A percentile compares a stretch with the other conserved stretches of the same genome.
Evolutionary conservation across 2,113 vertebrate genomes (phyloP).

Genomic region (Cyprinodon variegatus): DNA sequence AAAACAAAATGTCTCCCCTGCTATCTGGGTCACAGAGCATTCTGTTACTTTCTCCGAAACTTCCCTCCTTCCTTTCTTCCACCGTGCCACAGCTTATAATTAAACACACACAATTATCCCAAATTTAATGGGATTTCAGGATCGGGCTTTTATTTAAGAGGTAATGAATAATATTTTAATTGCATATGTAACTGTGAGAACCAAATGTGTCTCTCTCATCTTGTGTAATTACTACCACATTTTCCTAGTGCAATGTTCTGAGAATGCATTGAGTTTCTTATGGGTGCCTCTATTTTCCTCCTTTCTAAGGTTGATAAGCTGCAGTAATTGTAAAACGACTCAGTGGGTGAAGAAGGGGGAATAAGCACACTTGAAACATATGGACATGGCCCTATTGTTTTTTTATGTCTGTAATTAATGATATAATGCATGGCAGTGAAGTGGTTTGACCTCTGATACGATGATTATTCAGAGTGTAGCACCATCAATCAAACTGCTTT

Average conservation of each 20-base stretch:
- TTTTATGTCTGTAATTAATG: conserved; percentile 98
- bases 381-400: conserved; percentile 89
- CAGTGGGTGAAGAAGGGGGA: conserved; percentile 72
- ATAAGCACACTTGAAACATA: conserved; percentile 85
- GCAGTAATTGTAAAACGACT: conserved; percentile 64
- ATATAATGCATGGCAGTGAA: conserved; percentile 91
- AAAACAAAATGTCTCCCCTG: conserved; percentile 82
- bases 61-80: conserved; percentile 70
- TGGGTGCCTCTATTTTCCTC: conserved; percentile 33
- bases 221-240: conserved; percentile 81
- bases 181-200: conserved; percentile 83
- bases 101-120: conserved; percentile 86
- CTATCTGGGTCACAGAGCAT: conserved; percentile 81
- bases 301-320: conserved; percentile 43
- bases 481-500: conserved; percentile 88
- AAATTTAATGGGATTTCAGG: conserved; percentile 86
- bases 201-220: conserved; percentile 77
- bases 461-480: conserved; percentile 93
- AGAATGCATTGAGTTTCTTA: conserved; percentile 57
- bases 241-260: conserved; percentile 45
- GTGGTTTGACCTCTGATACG: conserved; percentile 94
- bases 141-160: conserved; percentile 85
- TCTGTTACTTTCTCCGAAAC: conserved; percentile 79
- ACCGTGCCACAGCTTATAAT: conserved; percentile 80
- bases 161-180: conserved; percentile 88